These are phyloP conservation scores for Cartodere bifasciata DNA, from an alignment of 2,888 invertebrate species.

Conservation along the genomic window DNA sequence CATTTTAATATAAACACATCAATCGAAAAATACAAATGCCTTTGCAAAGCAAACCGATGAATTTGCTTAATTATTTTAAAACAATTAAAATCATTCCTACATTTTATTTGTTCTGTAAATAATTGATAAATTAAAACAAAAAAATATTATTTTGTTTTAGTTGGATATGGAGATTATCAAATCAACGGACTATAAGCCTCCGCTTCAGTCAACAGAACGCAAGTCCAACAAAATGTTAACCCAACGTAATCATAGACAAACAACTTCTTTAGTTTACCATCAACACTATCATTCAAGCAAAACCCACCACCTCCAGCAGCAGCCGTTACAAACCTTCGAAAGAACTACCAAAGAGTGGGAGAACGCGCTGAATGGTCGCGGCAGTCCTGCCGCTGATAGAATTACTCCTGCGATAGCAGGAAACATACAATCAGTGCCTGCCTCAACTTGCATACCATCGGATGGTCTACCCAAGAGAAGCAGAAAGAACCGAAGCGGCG, in stretches of 20 bases:
- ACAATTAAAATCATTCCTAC: too few species aligned
- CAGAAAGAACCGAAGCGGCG: constrained; percentile 21
- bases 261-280: too few species aligned
- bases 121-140: too few species aligned
- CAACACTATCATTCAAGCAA: constrained; percentile 8
- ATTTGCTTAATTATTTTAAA: too few species aligned
- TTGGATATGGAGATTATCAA: constrained; percentile 41
- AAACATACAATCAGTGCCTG: constrained; percentile 23
- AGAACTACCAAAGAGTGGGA: constrained; percentile 21
- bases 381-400: constrained; percentile 9
- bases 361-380: constrained; percentile 27
- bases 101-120: too few species aligned
- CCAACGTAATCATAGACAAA: too few species aligned
- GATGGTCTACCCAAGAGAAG: constrained; percentile 27
- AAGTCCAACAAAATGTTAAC: too few species aligned
- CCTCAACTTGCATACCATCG: too few species aligned
- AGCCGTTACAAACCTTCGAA: constrained; percentile 18
- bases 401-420: constrained; percentile 2
- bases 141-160: constrained; percentile 32
- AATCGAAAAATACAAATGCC: too few species aligned
- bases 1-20: too few species aligned
- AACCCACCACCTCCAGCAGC: constrained; percentile 24
- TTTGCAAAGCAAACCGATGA: too few species aligned
- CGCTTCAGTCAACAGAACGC: constrained; percentile 24
- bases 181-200: constrained; percentile 36